A percentile compares a stretch with the other conserved stretches of the same genome.
Evolutionary conservation across 2,797 vertebrate genomes (phyloP).

Genomic region (Takifugu ocellatus): DNA sequence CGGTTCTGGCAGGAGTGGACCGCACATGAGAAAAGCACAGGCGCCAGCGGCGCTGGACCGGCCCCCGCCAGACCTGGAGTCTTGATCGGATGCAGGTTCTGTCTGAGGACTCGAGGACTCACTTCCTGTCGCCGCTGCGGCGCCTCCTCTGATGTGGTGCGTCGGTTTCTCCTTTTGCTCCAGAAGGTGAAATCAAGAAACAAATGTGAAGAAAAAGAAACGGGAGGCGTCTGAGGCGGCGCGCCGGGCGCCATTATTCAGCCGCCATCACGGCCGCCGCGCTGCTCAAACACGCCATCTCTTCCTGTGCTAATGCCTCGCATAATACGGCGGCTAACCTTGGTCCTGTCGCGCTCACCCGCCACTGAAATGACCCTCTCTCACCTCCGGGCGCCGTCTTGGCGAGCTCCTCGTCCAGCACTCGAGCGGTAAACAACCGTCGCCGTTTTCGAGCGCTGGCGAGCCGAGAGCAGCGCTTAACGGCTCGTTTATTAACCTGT

Average conservation of each 20-base stretch:
- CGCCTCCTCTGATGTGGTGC: too few species aligned
- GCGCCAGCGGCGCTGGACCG: too few species aligned
- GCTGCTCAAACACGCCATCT: conserved; percentile 34
- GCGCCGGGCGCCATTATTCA: conserved; percentile 57
- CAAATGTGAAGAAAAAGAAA: conserved; percentile 50
- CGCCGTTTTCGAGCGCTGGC: conserved; percentile 11
- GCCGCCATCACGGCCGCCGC: conserved; percentile 31
- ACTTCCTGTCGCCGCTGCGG: too few species aligned
- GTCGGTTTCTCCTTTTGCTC: too few species aligned
- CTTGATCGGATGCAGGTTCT: too few species aligned
- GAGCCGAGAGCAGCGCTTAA: conserved; percentile 19
- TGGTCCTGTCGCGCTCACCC: conserved; percentile 59
- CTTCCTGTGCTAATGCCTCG: conserved; percentile 37
- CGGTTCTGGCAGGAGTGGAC: neutral
- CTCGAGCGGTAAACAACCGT: conserved; percentile 62
- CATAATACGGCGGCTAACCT: conserved; percentile 56
- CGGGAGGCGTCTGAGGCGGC: conserved; percentile 43
- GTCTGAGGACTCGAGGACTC: too few species aligned
- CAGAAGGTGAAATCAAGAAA: neutral
- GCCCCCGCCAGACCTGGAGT: too few species aligned
- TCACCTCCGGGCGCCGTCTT: conserved; percentile 36
- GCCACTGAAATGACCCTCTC: conserved; percentile 52
- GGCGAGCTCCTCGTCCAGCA: conserved; percentile 35
- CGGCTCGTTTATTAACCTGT: conserved; percentile 25
- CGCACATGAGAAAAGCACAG: neutral